Evolutionary conservation across 2,888 invertebrate genomes (phyloP).

Genomic region (Campaea margaritaria): DNA sequence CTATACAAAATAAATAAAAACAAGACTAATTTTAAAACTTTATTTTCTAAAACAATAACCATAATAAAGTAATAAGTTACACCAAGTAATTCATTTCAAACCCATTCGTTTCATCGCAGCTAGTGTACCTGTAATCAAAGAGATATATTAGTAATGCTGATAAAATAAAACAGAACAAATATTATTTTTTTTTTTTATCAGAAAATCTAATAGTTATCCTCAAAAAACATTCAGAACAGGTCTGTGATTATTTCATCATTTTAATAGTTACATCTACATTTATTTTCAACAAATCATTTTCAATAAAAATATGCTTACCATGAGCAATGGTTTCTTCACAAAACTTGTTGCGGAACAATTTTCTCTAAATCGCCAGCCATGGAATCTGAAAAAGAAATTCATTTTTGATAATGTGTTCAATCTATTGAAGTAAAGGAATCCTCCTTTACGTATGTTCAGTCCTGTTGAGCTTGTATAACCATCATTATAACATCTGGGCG

Average conservation of each 20-base stretch:
- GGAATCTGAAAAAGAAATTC: not conserved
- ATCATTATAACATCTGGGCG: conserved; percentile 52
- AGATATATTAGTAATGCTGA: not conserved
- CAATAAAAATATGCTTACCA: not conserved
- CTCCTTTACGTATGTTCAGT: conserved; percentile 48
- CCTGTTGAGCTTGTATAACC: conserved; percentile 72
- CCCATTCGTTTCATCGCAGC: no score
- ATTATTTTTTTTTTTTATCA: no score
- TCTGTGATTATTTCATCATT: conserved; percentile 78
- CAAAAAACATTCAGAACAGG: conserved; percentile 80
- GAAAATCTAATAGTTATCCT: conserved; percentile 62
- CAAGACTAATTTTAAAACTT: no score
- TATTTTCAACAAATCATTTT: no score
- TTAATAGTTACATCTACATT: no score
- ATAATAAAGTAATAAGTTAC: no score
- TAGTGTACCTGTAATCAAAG: conserved; percentile 3
- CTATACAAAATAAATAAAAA: no score
- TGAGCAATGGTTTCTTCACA: not conserved
- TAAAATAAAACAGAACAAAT: not conserved
- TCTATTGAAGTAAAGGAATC: not conserved
- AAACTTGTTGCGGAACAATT: not conserved
- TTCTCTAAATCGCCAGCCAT: not conserved
- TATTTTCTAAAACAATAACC: no score
- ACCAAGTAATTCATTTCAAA: no score
- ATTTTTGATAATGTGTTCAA: not conserved